These are phyloP conservation scores for Coenobita brevimanus DNA, from an alignment of 1,140 invertebrate species.

Conservation along the genomic window DNA sequence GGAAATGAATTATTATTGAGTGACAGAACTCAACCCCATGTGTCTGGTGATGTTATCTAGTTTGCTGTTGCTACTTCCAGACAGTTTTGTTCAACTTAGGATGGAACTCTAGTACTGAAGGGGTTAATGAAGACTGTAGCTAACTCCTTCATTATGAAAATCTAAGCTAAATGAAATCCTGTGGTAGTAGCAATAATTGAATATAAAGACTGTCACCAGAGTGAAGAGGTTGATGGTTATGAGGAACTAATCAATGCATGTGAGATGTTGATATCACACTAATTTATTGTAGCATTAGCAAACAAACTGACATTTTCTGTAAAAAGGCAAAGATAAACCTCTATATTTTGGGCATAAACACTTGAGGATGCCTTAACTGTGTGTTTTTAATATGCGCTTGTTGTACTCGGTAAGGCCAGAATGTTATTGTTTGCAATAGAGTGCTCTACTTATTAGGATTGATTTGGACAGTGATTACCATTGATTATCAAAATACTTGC, in stretches of 20 bases:
- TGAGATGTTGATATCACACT: conserved; percentile 7
- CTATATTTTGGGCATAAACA: conserved; percentile 23
- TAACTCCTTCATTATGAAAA: too few relatives aligned
- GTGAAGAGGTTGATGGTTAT: neutral
- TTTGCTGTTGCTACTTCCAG: too few relatives aligned
- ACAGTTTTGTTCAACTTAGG: too few relatives aligned
- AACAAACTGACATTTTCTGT: conserved; percentile 17
- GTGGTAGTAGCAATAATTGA: too few relatives aligned
- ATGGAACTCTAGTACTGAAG: too few relatives aligned
- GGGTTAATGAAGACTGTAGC: too few relatives aligned
- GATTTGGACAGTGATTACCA: neutral
- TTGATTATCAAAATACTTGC: neutral
- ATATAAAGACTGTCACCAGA: neutral
- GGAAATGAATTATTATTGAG: too few relatives aligned
- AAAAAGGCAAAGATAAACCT: conserved; percentile 6
- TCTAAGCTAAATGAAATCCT: too few relatives aligned
- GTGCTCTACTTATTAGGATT: neutral
- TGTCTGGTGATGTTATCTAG: too few relatives aligned
- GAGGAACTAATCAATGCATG: conserved; percentile 16
- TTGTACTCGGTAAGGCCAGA: conserved; percentile 31
- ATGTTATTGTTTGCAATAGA: conserved; percentile 32
- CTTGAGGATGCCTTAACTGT: conserved; percentile 42
- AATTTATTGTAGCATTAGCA: conserved; percentile 37
- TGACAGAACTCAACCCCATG: too few relatives aligned
- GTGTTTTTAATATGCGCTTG: conserved; percentile 11